Evolutionary conservation across 2,113 vertebrate genomes (phyloP), one percentile per base, ranked within the genome.

Genomic region (Sisor rabdophorus): DNA sequence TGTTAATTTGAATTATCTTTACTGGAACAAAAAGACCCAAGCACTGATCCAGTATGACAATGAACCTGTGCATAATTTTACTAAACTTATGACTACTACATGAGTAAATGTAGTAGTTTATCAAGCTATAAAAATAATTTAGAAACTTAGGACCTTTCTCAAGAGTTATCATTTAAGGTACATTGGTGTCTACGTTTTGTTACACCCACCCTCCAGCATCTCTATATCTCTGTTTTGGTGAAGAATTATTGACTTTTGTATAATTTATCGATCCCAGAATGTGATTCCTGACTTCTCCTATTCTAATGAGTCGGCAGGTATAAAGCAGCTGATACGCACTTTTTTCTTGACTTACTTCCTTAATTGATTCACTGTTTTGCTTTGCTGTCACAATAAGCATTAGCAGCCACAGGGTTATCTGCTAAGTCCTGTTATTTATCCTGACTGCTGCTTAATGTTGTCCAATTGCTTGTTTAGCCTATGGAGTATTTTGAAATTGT

Each of bases 291-390:
- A 11, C 58, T 52, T 82, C 73, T 82, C 58, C 61, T 50, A 56
- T 76, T 82, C 69, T 56, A 79, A 79, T 64, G 81, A 82, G 61
- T 79, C 70, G 72, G 81, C 81, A 56, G 26, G 54, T 69, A 63
- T 71, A 79, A 82, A 76, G 47, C 63, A 70, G 77, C 81, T 79
- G 81, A 79, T 53, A 24, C 76, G 54, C 12, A 28, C 63, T 79
- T 79, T 65, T 55, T 52, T 72, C 50, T 67, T 53, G 47, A 54
- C 8, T 54, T 78, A 52, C 68, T 50, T 40, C 52, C 69, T 47
- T 32, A 63, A 82, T 82, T 52, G 77, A 82, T 79, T 64, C 47
- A 19, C 55, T 50, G 61, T 32, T 70, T 47, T 32, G n/a, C 53
- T 44, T 61, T 69, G 24, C 73, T 52, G 68, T 30, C 69, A 24